Base-by-base conservation (phyloP, 2,888 invertebrate species). In the Drosophila falleni region DNA sequence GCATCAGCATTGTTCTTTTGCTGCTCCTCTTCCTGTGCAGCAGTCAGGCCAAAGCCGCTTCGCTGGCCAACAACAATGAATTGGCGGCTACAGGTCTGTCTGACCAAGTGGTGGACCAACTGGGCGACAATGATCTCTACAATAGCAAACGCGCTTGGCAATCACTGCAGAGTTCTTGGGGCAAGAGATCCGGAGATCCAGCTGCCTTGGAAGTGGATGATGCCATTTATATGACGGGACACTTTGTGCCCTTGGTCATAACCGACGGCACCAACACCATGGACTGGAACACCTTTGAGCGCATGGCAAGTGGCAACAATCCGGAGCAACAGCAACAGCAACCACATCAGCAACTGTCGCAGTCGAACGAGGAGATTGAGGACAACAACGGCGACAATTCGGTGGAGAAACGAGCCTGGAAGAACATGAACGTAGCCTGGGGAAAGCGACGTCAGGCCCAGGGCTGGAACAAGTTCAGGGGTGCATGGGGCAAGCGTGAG, bases 401-500 rank as follows among this genome's bases (percentile, higher is more conserved):
- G 9, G 35, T 92, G 73, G 93, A 95, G 79, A 96, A 96, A 92
- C 93, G 95, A 65, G 94, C 94, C 53, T 96, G 96, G 96, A 95
- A 94, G 58, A 94, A 95, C 47, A 94, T 96, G 90, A 95, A 95
- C 89, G 95, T 94, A n/a, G 95, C 95, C 16, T 96, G 96, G 96
- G 96, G 96, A 84, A 96, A 96, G 92, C 93, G 96, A 64, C 94
- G 95, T 5, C 94, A 94, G 66, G 89, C 85, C 3, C 89, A 89
- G 47, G 88, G 93, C 74, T 95, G 95, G 94, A 94, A 94, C 69
- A 94, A 94, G 89, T 94, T 94, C 83, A 92, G 94, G 90, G 94
- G 96, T 89, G 94, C 95, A 90, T 96, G 96, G 95, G 96, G 95
- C 90, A 96, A 96, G 93, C 94, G 96, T 69, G 96, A 96, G 89